Percentiles rank a stretch among this genome's conserved stretches.
Conservation (phyloP, 2,113 vertebrate species). For the Chiloscyllium plagiosum region DNA sequence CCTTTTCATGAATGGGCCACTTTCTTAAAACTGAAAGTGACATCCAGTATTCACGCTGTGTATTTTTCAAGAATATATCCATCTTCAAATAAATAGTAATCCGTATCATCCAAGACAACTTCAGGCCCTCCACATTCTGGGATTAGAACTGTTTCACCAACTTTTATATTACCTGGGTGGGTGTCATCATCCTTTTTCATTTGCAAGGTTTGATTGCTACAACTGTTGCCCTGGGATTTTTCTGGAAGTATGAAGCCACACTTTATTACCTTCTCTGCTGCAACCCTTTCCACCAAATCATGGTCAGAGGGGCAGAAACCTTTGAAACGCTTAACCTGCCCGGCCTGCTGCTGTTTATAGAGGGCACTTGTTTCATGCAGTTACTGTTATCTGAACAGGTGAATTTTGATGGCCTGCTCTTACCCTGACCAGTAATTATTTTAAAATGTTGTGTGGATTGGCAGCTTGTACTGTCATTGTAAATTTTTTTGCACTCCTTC, state of each 20-base stretch:
- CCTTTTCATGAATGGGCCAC: background rate
- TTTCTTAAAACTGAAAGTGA: conserved; percentile 8
- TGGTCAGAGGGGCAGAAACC: conserved; percentile 66
- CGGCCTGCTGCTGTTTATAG: too few species aligned
- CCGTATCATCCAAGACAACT: conserved; percentile 87
- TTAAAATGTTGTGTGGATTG: too few species aligned
- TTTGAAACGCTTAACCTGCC: too few species aligned
- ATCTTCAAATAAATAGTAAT: conserved; percentile 95
- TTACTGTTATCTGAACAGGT: too few species aligned
- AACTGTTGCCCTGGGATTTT: conserved; percentile 92
- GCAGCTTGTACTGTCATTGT: too few species aligned
- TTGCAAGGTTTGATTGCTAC: conserved; percentile 80
- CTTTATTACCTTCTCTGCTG: conserved; percentile 80
- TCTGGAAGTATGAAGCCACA: conserved; percentile 97
- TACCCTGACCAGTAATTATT: too few species aligned
- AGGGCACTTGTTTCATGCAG: too few species aligned
- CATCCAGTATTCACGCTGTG: conserved; percentile 59
- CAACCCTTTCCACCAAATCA: conserved; percentile 81
- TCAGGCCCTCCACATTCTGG: conserved; percentile 98
- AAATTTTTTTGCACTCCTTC: too few species aligned
- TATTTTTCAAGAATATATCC: conserved; percentile 94
- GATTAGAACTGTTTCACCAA: conserved; percentile 89
- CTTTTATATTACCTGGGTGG: conserved; percentile 77
- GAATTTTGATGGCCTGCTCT: too few species aligned
- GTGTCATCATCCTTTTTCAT: conserved; percentile 72